These are phyloP conservation scores for Phycodurus eques DNA, from an alignment of 2,113 vertebrate genomes.

Conservation along the genomic window DNA sequence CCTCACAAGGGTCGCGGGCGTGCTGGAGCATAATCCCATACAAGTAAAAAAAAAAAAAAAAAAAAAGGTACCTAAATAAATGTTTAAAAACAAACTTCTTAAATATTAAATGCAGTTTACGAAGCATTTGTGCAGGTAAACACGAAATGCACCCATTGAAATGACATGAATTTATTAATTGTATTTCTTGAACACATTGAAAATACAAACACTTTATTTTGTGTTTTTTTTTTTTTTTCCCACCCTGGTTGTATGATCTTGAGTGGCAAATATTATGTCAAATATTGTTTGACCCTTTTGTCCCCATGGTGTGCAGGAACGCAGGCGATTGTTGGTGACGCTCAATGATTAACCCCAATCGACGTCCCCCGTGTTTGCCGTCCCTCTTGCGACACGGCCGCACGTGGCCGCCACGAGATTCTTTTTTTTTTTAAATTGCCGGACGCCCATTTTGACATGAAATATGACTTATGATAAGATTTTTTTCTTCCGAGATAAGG, in stretches of 20 bases:
- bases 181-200: no score
- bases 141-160: no score
- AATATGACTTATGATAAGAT: slow-evolving; percentile 28
- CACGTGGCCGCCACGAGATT: slow-evolving; percentile 13
- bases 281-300: background rate
- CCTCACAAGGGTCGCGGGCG: no score
- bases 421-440: slow-evolving; percentile 42
- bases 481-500: slow-evolving; percentile 15
- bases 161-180: no score
- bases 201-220: no score
- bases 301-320: slow-evolving; percentile 19
- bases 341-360: slow-evolving; percentile 53
- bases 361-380: slow-evolving; percentile 11
- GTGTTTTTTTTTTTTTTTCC: background rate
- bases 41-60: no score
- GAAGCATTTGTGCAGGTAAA: no score
- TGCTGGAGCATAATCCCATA: no score
- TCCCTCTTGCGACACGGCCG: slow-evolving; percentile 36
- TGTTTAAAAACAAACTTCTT: no score
- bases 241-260: background rate
- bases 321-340: slow-evolving; percentile 21
- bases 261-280: background rate
- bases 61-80: no score
- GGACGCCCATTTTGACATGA: slow-evolving; percentile 42
- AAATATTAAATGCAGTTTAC: no score